These are phyloP conservation scores for Sinocyclocheilus anophthalmus DNA, from an alignment of 2,113 vertebrate species.

Conservation along the genomic window DNA sequence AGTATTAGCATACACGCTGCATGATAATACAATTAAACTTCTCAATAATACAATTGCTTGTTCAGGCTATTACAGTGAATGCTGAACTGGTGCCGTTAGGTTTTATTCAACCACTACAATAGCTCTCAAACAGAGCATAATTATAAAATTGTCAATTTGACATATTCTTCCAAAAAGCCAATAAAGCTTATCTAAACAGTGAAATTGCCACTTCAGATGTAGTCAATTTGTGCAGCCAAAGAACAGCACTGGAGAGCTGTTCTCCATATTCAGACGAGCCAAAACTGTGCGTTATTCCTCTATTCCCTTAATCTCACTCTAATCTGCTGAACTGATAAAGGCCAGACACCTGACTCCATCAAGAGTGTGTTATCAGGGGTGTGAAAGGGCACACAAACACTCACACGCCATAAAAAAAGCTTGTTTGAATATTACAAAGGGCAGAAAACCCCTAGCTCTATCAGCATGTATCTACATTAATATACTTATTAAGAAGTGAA, in stretches of 20 bases:
- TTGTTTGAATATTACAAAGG: slow-evolving; percentile 78
- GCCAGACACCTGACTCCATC: slow-evolving; percentile 87
- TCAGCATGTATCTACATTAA: slow-evolving; percentile 64
- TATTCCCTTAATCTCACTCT: slow-evolving; percentile 70
- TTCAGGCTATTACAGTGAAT: slow-evolving; percentile 44
- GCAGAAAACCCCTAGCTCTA: slow-evolving; percentile 55
- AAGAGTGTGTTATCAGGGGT: slow-evolving; percentile 80
- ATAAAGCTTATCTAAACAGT: slow-evolving; percentile 58
- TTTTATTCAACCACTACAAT: slow-evolving; percentile 44
- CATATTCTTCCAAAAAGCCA: slow-evolving; percentile 53
- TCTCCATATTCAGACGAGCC: slow-evolving; percentile 30
- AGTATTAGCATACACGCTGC: slow-evolving; percentile 33
- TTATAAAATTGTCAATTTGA: slow-evolving; percentile 56
- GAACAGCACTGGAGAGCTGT: slow-evolving; percentile 24
- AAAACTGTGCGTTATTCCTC: slow-evolving; percentile 42
- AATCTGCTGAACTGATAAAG: slow-evolving; percentile 86
- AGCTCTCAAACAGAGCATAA: slow-evolving; percentile 44
- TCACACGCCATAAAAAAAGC: slow-evolving; percentile 68
- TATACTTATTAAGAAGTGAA: slow-evolving; percentile 72
- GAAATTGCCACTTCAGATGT: slow-evolving; percentile 56
- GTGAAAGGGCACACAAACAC: slow-evolving; percentile 76
- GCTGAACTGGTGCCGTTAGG: slow-evolving; percentile 32
- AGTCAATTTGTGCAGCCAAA: slow-evolving; percentile 61
- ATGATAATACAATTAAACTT: slow-evolving; percentile 39
- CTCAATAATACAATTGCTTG: slow-evolving; percentile 52